Evolutionary conservation across 2,113 vertebrate species (phyloP), one percentile per base, ranked within the genome.

Genomic region (Psittacara wagleri): DNA sequence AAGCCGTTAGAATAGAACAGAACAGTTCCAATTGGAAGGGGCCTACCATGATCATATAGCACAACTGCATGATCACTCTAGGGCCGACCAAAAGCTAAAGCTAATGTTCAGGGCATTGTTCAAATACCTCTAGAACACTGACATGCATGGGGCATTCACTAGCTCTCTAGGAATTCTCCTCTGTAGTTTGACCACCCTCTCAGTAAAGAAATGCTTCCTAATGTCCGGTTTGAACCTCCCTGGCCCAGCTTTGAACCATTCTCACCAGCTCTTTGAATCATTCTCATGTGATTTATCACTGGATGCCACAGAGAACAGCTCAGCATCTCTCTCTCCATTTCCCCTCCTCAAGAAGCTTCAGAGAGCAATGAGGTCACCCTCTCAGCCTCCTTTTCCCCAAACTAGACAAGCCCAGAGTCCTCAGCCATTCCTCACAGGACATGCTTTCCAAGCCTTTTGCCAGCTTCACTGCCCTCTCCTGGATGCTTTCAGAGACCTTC

Each of bases 261-360:
- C 25, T 28, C 25, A 57, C 48, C 48, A 24, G 48, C 48, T 24
- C 28, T 54, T 54, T 54, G 52, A 54, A 54, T 29, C 17, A 19
- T 55, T 69, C 31, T 28, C 25, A 57, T 0, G 0, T 2, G 2
- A 39, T 14, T 28, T n/a, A 7, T 52, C 33, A 46, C 39, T 52
- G 33, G 33, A 51, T 39, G 8, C 17, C 18, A n/a, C 4, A 2
- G 5, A n/a, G 24, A 52, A 52, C 19, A n/a, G 37, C 5, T 73
- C 33, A n/a, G 67, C 51, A 80, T 8, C 28, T 79, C 24, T 13
- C 11, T 73, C 19, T 24, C 25, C 13, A 16, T 7, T 18, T 74
- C 11, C 11, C 44, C 24, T 18, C 28, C 17, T 68, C 20, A 41
- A n/a, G n/a, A 54, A 39, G 16, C 33, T 61, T 28, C 12, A 51